Evolutionary conservation across 2,797 vertebrate genomes (phyloP), one percentile per base, ranked within the genome.

Genomic region (Sphenodon punctatus): DNA sequence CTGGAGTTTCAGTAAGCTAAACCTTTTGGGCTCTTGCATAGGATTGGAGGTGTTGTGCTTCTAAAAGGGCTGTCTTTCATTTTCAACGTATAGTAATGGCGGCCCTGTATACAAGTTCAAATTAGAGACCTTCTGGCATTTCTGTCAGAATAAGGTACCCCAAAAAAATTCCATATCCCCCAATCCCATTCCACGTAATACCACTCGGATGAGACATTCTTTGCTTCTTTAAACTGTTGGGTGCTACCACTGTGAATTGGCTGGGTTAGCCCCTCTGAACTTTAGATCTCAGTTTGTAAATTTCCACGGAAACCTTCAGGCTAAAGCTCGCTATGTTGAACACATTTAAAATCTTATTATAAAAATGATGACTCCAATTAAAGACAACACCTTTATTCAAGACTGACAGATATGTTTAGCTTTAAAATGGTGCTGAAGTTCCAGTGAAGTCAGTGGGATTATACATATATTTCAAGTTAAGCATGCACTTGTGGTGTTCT

Each of bases 31-130:
- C 32, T 51, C 34, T 23, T 0, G 1, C 20, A 17, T 8, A 45
- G 6, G 67, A 89, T 79, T 39, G 51, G 64, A 61, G 74, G 43
- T 60, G 55, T 67, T 60, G 53, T 60, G 20, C 61, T 81, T 67
- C 61, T 72, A 39, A 78, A 78, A 49, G 83, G 63, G 20, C 48
- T 22, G 27, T 32, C 43, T 59, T 46, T 55, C 42, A 64, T 68
- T 32, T 58, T 68, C 34, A 45, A 59, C 68, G 43, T 59, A 36
- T 64, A 51, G 76, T 75, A 11, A 13, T 65, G 32, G 17, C 53
- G 17, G 43, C 36, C 72, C 48, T 69, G 70, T 77, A 87, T 58
- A 25, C 1, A 4, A 65, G 3, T 1, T 34, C 64, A 16, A 56
- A 51, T 74, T 67, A 68, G 80, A 68, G 65, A 55, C 32, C 51